A percentile compares a stretch with the other conserved stretches of the same genome.
phyloP scores from a whole-genome alignment of 2,888 invertebrate species.

The Pyrgus malvae region DNA sequence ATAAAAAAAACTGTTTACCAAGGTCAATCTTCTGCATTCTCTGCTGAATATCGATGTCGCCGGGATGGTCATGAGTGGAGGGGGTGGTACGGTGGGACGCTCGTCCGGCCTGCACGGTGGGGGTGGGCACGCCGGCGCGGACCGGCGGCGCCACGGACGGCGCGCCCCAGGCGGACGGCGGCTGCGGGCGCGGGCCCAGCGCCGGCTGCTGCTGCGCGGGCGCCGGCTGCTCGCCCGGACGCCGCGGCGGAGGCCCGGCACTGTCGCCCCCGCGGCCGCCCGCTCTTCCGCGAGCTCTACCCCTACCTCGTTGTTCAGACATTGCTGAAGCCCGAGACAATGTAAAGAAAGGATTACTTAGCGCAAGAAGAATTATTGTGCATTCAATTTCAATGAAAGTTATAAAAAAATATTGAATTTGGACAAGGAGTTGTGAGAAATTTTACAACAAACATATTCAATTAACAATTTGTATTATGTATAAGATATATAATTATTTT shows the following conservation, averaged over 20 bases:
- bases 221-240: conserved; percentile 40
- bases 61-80: conserved; percentile 62
- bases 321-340: conserved; percentile 40
- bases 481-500: too few relatives aligned
- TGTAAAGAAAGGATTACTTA: too few relatives aligned
- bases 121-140: conserved; percentile 58
- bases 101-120: conserved; percentile 52
- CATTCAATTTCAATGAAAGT: too few relatives aligned
- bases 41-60: conserved; percentile 65
- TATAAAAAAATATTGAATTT: too few relatives aligned
- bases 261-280: conserved; percentile 51
- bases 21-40: conserved; percentile 58
- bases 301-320: conserved; percentile 58
- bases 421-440: too few relatives aligned
- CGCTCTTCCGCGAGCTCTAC: conserved; percentile 54
- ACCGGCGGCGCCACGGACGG: conserved; percentile 57
- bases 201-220: conserved; percentile 38
- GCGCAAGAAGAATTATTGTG: too few relatives aligned
- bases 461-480: too few relatives aligned
- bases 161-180: conserved; percentile 67
- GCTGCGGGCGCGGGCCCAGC: conserved; percentile 58
- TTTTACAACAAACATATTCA: too few relatives aligned
- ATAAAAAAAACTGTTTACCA: conserved; percentile 37
- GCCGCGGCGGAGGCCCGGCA: conserved; percentile 41
- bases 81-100: conserved; percentile 60